Base-by-base conservation (phyloP, 2,113 vertebrate genomes). In the Perca schrenkii region DNA sequence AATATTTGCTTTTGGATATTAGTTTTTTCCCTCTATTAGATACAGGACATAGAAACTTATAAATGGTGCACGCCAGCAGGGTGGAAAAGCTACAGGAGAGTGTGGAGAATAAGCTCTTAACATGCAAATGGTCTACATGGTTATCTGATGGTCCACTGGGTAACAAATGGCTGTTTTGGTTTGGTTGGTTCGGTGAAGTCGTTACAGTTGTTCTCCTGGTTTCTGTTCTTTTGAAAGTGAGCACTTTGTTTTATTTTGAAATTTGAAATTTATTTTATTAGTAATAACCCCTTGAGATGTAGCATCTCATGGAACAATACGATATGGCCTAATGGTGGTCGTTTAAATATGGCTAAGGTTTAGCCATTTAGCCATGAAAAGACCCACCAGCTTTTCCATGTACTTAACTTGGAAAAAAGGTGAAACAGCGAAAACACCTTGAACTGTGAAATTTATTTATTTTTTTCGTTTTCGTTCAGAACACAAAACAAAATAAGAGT, bases 1-100 rank as follows among this genome's bases (percentile, higher is more conserved):
- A 90, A 94, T 94, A 95, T 95, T 95, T 94, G 95, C 92, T 91
- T 92, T 94, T 91, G 85, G 89, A 94, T 95, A 95, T 95, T 95
- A 94, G 90, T 88, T 94, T 91, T 50, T 61, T 58, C 13, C 28
- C 34, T 52, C 47, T 43, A 74, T 88, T 84, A 84, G 91, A 88
- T 89, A 88, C 70, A 82, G 87, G 86, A 91, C 73, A 84, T 47
- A 57, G 83, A 91, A 92, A 94, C 88, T 89, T 94, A 88, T 87
- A 88, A 92, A 89, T 87, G 83, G 85, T 83, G 77, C 63, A 25
- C 60, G 72, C 5, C 63, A 70, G 49, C 19, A 66, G 74, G 80
- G 81, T 64, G 61, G 82, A 64, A 73, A 82, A 80, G 57, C 68
- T 71, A 16, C 70, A 72, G 75, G 40, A 64, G 76, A 53, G 82